Base-by-base conservation (phyloP, 2,113 vertebrate species). In the Megaptera novaeangliae region DNA sequence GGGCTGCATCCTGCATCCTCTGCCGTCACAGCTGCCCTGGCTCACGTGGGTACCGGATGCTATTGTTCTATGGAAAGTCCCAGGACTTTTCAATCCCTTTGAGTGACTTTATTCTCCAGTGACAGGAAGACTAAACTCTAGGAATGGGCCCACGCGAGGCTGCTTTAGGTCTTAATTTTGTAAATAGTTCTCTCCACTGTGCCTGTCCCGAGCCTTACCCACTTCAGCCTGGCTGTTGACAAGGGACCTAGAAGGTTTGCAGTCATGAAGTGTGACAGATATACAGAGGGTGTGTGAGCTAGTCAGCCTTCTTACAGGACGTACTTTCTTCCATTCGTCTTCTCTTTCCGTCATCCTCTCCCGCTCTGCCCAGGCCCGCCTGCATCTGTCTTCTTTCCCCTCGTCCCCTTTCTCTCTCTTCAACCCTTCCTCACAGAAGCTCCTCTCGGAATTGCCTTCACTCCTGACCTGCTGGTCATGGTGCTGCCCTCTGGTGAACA, bases 401-500 rank as follows among this genome's bases (percentile, higher is more conserved):
- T 78, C 29, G 0, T 4, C 27, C 7, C 15, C 23, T 41, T 3
- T 34, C 36, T 39, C 23, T 27, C 46, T 36, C 57, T 34, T 46
- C 29, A 64, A 0, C 39, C 46, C 17, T 39, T 89, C 71, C 46
- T 63, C 8, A 9, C 1, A 13, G 13, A 5, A 34, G 18, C 4
- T 23, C 69, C 75, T 57, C 41, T 46, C 39, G 36, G n/a, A 31
- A 27, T 74, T 85, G 81, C 59, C 6, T 68, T 41, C 39, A 25
- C 46, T 95, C 14, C 8, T 2, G 21, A 36, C 61, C 52, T 5
- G 21, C 61, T 52, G 81, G 34, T 44, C 36, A 20, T 9, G 15
- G 49, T 98, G 92, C 95, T 97, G 89, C 96, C 86, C 91, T 84
- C 97, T 98, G 95, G 96, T 61, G 97, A 89, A 25, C 46, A 31